These are phyloP conservation scores for Nyctibius bracteatus DNA, from an alignment of 2,113 vertebrate species.

Conservation along the genomic window DNA sequence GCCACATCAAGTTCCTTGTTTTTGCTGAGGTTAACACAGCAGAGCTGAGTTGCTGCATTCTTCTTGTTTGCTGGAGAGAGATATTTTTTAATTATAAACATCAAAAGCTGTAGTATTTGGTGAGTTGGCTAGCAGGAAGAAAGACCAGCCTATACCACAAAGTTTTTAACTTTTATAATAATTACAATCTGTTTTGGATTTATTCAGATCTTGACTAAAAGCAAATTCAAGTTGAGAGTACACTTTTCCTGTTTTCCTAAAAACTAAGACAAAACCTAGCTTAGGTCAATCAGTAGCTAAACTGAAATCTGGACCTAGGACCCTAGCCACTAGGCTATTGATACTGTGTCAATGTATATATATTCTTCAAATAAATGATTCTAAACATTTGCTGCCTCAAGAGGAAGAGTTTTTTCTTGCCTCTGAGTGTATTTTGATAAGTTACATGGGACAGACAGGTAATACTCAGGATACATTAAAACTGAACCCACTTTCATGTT, in stretches of 20 bases:
- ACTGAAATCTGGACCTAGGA: not conserved
- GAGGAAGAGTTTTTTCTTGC: not conserved
- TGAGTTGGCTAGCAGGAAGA: not conserved
- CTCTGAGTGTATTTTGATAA: not conserved
- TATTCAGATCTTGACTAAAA: not conserved
- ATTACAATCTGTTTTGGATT: not conserved
- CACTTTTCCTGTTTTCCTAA: not conserved
- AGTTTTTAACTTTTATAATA: not conserved
- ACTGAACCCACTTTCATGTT: not conserved
- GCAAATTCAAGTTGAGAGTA: not conserved
- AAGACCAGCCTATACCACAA: not conserved
- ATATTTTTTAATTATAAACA: not conserved
- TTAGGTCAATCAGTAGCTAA: not conserved
- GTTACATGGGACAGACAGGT: not conserved
- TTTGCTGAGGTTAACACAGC: not conserved
- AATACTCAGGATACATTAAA: not conserved
- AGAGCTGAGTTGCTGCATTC: not conserved
- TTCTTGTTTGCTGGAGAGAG: not conserved
- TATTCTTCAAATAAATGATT: not conserved
- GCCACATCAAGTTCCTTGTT: not conserved
- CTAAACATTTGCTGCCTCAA: not conserved
- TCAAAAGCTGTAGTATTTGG: not conserved
- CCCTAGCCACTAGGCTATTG: not conserved
- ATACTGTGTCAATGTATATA: not conserved
- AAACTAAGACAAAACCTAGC: not conserved